Percentiles rank a stretch among this genome's conserved stretches.
phyloP scores from a whole-genome alignment of 2,888 invertebrate genomes.

The Hydrotaea cyrtoneurina region DNA sequence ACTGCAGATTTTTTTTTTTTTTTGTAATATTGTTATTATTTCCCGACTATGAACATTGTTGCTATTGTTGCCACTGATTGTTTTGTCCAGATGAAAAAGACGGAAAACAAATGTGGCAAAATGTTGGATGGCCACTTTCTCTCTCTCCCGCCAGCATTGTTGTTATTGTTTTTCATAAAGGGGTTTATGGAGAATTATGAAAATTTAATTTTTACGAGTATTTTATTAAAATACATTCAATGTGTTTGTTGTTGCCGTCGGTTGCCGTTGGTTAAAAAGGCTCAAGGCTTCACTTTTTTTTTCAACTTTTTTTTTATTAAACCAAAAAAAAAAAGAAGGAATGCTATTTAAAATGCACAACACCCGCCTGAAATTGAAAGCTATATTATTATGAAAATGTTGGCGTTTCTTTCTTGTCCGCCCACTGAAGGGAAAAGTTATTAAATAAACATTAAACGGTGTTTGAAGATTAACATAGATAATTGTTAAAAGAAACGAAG shows the following conservation, averaged over 20 bases:
- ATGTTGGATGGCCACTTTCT: conserved; percentile 40
- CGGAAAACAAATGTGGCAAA: background rate
- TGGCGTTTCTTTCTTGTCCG: no score
- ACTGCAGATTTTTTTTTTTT: conserved; percentile 39
- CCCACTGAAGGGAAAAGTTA: no score
- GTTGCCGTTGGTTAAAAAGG: conserved; percentile 2
- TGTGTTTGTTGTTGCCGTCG: conserved; percentile 20
- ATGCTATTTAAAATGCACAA: background rate
- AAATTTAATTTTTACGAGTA: conserved; percentile 61
- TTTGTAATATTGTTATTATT: background rate
- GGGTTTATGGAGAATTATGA: conserved; percentile 53
- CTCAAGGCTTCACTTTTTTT: conserved; percentile 13
- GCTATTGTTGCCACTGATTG: conserved; percentile 7
- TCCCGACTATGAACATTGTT: conserved; percentile 8
- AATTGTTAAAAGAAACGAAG: background rate
- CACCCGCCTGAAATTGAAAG: conserved; percentile 19
- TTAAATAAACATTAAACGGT: conserved; percentile 20
- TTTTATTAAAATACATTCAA: conserved; percentile 51
- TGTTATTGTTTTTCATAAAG: conserved; percentile 7
- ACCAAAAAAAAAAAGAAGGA: no score
- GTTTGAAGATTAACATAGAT: background rate
- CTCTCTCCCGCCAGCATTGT: background rate
- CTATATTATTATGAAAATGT: background rate
- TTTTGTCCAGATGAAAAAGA: conserved; percentile 23
- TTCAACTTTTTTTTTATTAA: conserved; percentile 5